phyloP scores from a whole-genome alignment of 2,113 vertebrate genomes.

The Orthonyx spaldingii region DNA sequence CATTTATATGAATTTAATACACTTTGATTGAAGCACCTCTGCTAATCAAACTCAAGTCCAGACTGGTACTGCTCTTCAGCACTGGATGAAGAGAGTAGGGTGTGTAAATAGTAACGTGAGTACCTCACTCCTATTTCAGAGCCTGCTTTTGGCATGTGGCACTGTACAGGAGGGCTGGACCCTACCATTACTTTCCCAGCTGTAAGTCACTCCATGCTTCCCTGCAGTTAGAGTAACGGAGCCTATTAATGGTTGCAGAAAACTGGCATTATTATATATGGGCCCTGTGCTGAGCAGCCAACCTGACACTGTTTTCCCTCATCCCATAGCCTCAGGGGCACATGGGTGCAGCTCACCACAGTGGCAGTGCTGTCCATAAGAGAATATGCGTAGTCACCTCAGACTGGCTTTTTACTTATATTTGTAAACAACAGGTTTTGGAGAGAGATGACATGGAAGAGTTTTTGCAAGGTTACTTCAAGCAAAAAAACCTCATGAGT shows the following conservation, averaged over 20 bases:
- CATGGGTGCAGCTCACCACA: too few relatives aligned
- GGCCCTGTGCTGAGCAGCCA: background rate
- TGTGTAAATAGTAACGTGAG: background rate
- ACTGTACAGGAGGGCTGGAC: background rate
- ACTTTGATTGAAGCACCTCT: background rate
- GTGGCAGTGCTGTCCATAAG: background rate
- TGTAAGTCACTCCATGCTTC: background rate
- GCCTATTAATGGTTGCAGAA: background rate
- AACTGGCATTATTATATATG: background rate
- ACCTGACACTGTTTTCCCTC: background rate
- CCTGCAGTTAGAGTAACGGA: background rate
- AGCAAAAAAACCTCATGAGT: background rate
- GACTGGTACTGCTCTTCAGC: background rate
- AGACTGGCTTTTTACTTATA: background rate
- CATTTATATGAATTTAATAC: background rate
- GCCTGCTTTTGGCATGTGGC: background rate
- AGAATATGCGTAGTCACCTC: background rate
- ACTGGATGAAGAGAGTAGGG: background rate
- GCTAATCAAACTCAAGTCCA: background rate
- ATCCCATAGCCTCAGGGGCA: background rate
- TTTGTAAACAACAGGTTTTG: background rate
- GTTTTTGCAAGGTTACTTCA: background rate
- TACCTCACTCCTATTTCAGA: background rate
- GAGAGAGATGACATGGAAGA: background rate
- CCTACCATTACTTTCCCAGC: background rate